Evolutionary conservation across 2,888 invertebrate genomes (phyloP).

Genomic region (Caenorhabditis zanzibari): DNA sequence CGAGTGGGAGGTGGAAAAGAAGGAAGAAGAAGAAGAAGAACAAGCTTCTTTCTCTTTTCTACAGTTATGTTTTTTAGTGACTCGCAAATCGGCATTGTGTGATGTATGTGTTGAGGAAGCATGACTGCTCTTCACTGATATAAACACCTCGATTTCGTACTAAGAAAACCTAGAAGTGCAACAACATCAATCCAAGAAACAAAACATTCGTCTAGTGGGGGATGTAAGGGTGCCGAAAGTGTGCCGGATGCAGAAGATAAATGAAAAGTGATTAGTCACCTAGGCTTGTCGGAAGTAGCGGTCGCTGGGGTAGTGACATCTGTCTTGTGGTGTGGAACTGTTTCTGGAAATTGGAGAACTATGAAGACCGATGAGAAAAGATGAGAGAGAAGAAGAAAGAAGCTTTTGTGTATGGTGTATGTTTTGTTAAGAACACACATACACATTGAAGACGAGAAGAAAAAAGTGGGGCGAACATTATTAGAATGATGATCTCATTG

Average conservation of each 20-base stretch:
- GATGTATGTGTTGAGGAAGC: constrained; percentile 38
- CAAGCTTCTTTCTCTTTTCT: constrained; percentile 43
- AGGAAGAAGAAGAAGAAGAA: constrained; percentile 35
- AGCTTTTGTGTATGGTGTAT: constrained; percentile 42
- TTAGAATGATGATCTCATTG: constrained; percentile 64
- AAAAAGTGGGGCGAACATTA: constrained; percentile 49
- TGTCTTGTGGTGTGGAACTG: constrained; percentile 21
- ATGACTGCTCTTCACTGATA: constrained; percentile 57
- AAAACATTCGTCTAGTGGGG: background rate
- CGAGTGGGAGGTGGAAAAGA: constrained; percentile 15
- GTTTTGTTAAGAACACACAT: constrained; percentile 36
- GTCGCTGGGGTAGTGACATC: constrained; percentile 59
- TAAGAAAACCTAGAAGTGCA: constrained; percentile 31
- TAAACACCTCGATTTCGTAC: constrained; percentile 48
- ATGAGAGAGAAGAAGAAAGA: constrained; percentile 28
- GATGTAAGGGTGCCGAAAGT: background rate
- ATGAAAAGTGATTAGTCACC: constrained; percentile 53
- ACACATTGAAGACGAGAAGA: constrained; percentile 29
- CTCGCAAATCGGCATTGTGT: constrained; percentile 34
- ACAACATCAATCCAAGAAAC: constrained; percentile 46
- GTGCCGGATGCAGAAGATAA: background rate
- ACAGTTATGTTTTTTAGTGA: constrained; percentile 64
- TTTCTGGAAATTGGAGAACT: constrained; percentile 31
- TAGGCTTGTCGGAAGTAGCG: constrained; percentile 57
- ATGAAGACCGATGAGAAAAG: constrained; percentile 14